These are phyloP conservation scores for silkworm (Bombyx mori) DNA, from an alignment of 1,140 invertebrate species.

Conservation along the genomic window DNA sequence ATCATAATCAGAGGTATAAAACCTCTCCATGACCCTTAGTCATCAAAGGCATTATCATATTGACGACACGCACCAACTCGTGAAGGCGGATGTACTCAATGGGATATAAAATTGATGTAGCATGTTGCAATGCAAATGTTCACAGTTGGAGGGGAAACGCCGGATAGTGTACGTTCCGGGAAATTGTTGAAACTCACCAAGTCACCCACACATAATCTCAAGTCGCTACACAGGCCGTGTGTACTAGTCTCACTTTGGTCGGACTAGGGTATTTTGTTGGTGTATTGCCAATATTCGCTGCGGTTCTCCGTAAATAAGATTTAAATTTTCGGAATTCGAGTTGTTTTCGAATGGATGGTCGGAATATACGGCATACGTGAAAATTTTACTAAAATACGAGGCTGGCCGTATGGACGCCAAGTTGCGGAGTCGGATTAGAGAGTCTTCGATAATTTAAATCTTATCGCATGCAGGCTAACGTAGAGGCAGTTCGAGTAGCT, in stretches of 20 bases:
- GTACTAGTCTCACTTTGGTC: constrained; percentile 26
- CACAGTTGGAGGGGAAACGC: constrained; percentile 13
- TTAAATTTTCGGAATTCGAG: constrained; percentile 52
- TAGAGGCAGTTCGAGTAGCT: constrained; percentile 80
- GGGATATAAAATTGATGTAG: constrained; percentile 27
- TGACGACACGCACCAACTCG: constrained; percentile 14
- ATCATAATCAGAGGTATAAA: constrained; percentile 7
- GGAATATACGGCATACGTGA: constrained; percentile 12
- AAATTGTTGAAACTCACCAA: constrained; percentile 25
- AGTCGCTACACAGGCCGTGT: constrained; percentile 18
- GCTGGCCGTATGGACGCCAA: constrained; percentile 7
- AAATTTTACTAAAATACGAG: constrained; percentile 10
- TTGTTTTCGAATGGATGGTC: constrained; percentile 19
- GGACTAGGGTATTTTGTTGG: constrained; percentile 29
- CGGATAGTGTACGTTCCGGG: constrained; percentile 13
- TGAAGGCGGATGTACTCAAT: constrained; percentile 10
- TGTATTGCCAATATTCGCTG: constrained; percentile 32
- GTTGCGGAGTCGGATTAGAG: constrained; percentile 14
- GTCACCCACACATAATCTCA: constrained; percentile 25
- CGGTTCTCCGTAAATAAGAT: constrained; percentile 48
- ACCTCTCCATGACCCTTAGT: constrained; percentile 32
- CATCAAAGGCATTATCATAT: constrained; percentile 21
- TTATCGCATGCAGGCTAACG: constrained; percentile 72
- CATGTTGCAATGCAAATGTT: constrained; percentile 18
- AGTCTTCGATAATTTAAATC: constrained; percentile 60